These are phyloP conservation scores for Coelinius sp. DNA, from an alignment of 2,888 invertebrate species.

Conservation along the genomic window DNA sequence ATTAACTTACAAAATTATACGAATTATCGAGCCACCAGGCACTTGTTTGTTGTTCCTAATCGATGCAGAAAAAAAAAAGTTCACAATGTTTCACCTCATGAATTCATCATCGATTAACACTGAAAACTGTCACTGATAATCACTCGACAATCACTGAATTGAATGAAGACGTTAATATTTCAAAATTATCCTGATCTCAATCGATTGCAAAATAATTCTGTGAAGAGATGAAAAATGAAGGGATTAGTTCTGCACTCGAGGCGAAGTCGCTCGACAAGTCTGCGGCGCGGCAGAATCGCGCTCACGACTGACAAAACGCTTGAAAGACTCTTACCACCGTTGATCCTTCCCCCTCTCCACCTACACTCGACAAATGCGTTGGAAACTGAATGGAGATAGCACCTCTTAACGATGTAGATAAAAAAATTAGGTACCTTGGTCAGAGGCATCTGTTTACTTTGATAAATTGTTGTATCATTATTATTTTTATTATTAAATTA, in stretches of 20 bases:
- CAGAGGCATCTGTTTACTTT: not conserved
- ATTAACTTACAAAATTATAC: slow-evolving; percentile 29
- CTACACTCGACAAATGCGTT: not conserved
- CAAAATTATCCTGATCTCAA: not conserved
- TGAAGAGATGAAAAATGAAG: not conserved
- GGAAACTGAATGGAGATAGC: slow-evolving; percentile 3
- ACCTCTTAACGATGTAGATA: not conserved
- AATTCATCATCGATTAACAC: not conserved
- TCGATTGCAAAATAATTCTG: not conserved
- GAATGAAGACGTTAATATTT: not conserved
- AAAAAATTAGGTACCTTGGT: not conserved
- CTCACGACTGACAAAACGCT: slow-evolving; percentile 61
- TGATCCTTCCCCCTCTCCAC: slow-evolving; percentile 35
- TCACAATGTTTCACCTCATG: slow-evolving; percentile 1
- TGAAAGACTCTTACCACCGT: slow-evolving; percentile 48
- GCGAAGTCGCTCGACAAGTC: slow-evolving; percentile 32
- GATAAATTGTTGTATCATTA: not conserved
- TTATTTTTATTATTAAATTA: not conserved
- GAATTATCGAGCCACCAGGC: not conserved
- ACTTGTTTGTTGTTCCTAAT: slow-evolving; percentile 1
- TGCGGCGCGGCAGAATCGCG: slow-evolving; percentile 63
- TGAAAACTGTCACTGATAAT: not conserved
- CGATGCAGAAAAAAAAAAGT: not conserved
- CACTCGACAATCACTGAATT: not conserved
- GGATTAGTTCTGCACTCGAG: not conserved